Conservation (phyloP, 2,113 vertebrate species). For the Chamaea fasciata region DNA sequence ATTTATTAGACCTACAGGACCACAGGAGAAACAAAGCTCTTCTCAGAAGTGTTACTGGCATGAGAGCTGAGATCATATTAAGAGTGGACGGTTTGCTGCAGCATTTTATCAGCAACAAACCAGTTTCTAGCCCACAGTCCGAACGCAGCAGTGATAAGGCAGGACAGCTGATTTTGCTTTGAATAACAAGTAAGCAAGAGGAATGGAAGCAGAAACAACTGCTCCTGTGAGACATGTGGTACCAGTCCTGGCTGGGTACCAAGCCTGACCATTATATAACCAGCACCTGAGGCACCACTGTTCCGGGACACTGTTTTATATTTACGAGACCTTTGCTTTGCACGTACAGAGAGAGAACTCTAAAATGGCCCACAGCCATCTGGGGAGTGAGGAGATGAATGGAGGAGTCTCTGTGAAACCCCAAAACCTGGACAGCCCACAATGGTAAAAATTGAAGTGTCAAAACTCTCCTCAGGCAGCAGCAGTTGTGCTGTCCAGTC, state of each 20-base stretch:
- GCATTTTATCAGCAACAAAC: not conserved
- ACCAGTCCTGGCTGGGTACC: not conserved
- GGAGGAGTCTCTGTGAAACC: not conserved
- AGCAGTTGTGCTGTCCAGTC: not conserved
- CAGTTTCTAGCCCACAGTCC: not conserved
- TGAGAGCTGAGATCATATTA: not conserved
- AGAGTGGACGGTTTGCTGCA: not conserved
- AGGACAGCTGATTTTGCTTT: not conserved
- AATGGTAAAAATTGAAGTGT: not conserved
- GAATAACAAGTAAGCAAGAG: not conserved
- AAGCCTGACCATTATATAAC: not conserved
- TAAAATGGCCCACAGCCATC: not conserved
- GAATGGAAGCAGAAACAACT: not conserved
- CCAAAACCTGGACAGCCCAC: not conserved
- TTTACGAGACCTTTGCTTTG: not conserved
- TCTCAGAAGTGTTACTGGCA: not conserved
- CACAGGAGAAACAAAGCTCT: not conserved
- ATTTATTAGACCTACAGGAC: not conserved
- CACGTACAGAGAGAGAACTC: not conserved
- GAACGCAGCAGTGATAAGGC: not conserved
- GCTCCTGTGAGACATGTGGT: not conserved
- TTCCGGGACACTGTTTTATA: not conserved
- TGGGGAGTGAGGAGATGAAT: not conserved
- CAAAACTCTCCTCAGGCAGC: not conserved
- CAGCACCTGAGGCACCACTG: fast-evolving